phyloP scores from a whole-genome alignment of 2,888 invertebrate species.

The Selenia dentaria region DNA sequence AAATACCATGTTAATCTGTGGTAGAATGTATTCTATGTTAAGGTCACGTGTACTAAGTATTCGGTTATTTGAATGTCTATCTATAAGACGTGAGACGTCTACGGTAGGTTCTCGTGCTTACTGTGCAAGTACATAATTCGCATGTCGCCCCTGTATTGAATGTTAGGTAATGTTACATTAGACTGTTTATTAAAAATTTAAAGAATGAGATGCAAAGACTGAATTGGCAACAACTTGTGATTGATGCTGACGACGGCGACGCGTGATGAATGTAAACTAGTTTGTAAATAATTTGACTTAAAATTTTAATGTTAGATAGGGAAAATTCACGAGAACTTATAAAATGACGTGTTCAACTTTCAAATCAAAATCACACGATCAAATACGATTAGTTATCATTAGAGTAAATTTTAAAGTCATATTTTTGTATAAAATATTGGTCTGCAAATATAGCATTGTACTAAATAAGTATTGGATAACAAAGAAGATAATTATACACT shows the following conservation, averaged over 20 bases:
- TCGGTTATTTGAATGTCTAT: constrained; percentile 20
- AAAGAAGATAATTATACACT: too few relatives aligned
- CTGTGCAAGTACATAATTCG: neutral
- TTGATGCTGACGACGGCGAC: constrained; percentile 53
- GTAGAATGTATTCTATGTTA: constrained; percentile 12
- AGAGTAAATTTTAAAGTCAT: constrained; percentile 63
- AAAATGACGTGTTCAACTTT: constrained; percentile 66
- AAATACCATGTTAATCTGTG: constrained; percentile 2
- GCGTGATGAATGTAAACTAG: constrained; percentile 63
- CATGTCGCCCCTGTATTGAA: constrained; percentile 8
- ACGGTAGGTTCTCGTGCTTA: constrained; percentile 15
- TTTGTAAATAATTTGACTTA: constrained; percentile 47
- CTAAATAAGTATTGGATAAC: constrained; percentile 16
- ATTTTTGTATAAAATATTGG: constrained; percentile 80
- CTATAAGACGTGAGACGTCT: constrained; percentile 17
- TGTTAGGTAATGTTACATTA: constrained; percentile 17
- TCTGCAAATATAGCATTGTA: constrained; percentile 58
- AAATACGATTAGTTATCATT: constrained; percentile 47
- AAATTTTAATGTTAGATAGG: constrained; percentile 50
- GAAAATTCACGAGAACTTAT: constrained; percentile 52
- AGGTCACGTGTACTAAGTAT: constrained; percentile 13
- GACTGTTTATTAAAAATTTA: constrained; percentile 34
- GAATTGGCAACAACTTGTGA: constrained; percentile 79
- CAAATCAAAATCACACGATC: constrained; percentile 50
- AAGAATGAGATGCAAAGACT: constrained; percentile 70